phyloP scores from a whole-genome alignment of 2,797 vertebrate species.

The Saxicola maurus region DNA sequence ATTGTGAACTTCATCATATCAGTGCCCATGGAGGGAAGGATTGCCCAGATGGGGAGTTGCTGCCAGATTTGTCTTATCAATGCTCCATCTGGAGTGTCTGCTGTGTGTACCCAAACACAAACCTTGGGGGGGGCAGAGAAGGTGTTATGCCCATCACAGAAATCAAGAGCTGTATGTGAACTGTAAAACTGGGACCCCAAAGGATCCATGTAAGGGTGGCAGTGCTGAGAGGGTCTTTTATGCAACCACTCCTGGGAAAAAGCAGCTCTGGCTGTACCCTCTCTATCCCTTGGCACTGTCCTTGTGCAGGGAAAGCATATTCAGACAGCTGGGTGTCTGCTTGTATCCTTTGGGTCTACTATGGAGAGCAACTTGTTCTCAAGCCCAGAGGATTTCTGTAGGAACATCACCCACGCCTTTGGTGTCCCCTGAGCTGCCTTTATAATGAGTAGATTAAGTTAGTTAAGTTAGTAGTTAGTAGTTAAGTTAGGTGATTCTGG shows the following conservation, averaged over 20 bases:
- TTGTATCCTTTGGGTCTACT: neutral
- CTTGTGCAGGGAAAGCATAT: neutral
- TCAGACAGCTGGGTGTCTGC: neutral
- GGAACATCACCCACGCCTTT: neutral
- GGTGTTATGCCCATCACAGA: neutral
- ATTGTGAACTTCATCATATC: neutral
- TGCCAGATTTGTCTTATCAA: neutral
- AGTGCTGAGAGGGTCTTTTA: neutral
- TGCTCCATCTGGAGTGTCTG: neutral
- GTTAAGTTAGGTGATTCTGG: neutral
- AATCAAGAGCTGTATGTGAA: neutral
- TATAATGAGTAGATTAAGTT: neutral
- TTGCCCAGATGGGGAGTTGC: neutral
- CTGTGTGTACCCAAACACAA: neutral
- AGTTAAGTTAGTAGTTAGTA: too few relatives aligned
- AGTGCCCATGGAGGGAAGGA: neutral
- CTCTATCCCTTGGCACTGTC: neutral
- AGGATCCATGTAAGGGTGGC: neutral
- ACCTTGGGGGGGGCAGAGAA: neutral
- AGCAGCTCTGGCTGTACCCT: neutral
- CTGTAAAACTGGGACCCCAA: neutral
- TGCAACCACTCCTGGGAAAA: neutral
- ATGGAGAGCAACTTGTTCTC: neutral
- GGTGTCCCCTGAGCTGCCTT: neutral
- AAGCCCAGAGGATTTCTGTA: neutral